phyloP scores from a whole-genome alignment of 30 jellyfish, hydroid and myxozoan species.

The Hydractinia echinata region DNA sequence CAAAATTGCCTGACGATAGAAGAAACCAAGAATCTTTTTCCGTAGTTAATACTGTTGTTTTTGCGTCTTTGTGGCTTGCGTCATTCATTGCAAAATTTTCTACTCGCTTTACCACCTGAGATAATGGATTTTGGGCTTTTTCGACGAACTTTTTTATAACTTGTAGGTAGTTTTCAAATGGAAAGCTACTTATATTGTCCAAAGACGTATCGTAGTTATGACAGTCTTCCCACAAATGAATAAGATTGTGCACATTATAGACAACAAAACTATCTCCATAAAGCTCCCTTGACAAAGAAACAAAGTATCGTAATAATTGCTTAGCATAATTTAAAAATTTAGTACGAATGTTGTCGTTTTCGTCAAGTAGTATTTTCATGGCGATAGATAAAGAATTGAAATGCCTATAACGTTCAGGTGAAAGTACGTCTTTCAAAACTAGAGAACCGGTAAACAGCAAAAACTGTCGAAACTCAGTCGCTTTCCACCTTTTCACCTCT shows the following conservation, averaged over 20 bases:
- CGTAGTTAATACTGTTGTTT: no score
- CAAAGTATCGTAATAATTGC: slow-evolving; percentile 28
- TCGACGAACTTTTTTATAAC: slow-evolving; percentile 10
- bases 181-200: slow-evolving; percentile 16
- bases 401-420: slow-evolving; percentile 32
- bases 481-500: slow-evolving; percentile 19
- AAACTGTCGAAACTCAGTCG: no score
- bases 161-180: slow-evolving; percentile 21
- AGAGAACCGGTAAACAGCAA: no score
- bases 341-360: slow-evolving; percentile 21
- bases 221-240: slow-evolving; percentile 36
- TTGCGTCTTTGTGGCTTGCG: no score
- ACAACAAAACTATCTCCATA: slow-evolving; percentile 46
- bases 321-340: slow-evolving; percentile 37
- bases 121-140: slow-evolving; percentile 16
- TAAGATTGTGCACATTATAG: slow-evolving; percentile 42
- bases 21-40: no score
- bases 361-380: slow-evolving; percentile 27
- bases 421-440: no score
- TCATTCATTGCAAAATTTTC: no score
- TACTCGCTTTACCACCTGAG: no score
- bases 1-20: no score
- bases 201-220: slow-evolving; percentile 20
- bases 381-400: slow-evolving; percentile 33
- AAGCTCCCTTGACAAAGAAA: slow-evolving; percentile 18